These are phyloP conservation scores for Gambelia wislizenii DNA, from an alignment of 2,797 vertebrate species.

Conservation along the genomic window DNA sequence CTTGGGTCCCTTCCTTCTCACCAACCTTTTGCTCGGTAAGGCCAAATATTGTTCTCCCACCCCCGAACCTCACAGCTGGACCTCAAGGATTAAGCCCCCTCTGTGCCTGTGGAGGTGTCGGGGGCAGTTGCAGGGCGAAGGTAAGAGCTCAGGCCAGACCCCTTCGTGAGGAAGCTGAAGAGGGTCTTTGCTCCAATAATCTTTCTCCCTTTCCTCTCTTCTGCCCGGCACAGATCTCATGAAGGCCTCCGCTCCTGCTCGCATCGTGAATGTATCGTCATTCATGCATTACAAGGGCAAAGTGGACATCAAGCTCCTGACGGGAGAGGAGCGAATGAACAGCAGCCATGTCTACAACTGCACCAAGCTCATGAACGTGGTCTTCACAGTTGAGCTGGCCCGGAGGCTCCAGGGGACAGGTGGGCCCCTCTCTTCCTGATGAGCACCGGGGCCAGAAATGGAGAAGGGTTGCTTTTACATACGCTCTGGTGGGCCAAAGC, in stretches of 20 bases:
- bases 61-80: no score
- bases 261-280: slow-evolving; percentile 85
- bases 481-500: no score
- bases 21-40: slow-evolving; percentile 87
- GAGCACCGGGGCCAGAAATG: no score
- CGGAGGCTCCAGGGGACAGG: slow-evolving; percentile 85
- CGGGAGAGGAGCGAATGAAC: slow-evolving; percentile 66
- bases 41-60: background rate
- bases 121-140: no score
- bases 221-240: slow-evolving; percentile 76
- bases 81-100: background rate
- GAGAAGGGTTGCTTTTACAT: no score
- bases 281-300: slow-evolving; percentile 76
- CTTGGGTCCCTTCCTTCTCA: slow-evolving; percentile 90
- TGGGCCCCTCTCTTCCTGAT: slow-evolving; percentile 44
- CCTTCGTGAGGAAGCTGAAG: no score
- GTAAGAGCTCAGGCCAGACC: no score
- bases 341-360: slow-evolving; percentile 68
- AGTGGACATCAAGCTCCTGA: slow-evolving; percentile 80
- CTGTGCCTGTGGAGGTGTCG: no score
- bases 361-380: slow-evolving; percentile 89
- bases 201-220: background rate
- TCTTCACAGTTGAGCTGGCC: slow-evolving; percentile 86
- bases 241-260: slow-evolving; percentile 81
- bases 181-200: no score